These are phyloP conservation scores for Talpa occidentalis DNA, from an alignment of 2,113 vertebrate species.

Conservation along the genomic window DNA sequence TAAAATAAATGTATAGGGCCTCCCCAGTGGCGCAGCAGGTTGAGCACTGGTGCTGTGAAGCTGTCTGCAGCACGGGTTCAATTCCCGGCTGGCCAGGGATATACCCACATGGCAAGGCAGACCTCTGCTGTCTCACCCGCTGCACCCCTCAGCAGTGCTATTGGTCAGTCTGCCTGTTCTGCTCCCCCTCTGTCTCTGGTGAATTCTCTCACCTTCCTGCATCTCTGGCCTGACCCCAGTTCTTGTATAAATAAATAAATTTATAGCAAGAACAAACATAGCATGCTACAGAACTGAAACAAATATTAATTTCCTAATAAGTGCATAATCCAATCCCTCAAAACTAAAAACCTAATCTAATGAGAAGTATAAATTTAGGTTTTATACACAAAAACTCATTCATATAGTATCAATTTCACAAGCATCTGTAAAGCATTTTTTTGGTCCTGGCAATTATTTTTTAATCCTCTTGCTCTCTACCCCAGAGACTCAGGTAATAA, in stretches of 20 bases:
- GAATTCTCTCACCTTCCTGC: too few relatives aligned
- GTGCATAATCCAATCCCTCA: background rate
- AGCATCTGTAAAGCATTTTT: background rate
- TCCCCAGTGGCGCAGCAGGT: too few relatives aligned
- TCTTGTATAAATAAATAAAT: conserved; percentile 39
- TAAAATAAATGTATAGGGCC: conserved; percentile 41
- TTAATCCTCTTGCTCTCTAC: background rate
- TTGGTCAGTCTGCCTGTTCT: too few relatives aligned
- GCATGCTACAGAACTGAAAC: background rate
- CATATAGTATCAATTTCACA: background rate
- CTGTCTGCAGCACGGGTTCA: too few relatives aligned
- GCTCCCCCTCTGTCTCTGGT: too few relatives aligned
- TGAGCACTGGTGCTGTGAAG: too few relatives aligned
- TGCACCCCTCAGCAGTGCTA: too few relatives aligned
- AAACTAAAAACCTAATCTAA: background rate
- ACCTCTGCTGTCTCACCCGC: too few relatives aligned
- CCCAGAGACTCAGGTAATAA: background rate
- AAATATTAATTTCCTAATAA: background rate
- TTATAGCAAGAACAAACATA: background rate
- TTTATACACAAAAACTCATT: background rate
- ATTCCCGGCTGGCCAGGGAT: too few relatives aligned
- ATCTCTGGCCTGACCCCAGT: too few relatives aligned
- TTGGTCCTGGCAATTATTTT: background rate
- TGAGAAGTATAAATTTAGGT: background rate
- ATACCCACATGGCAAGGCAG: too few relatives aligned